These are phyloP conservation scores for Perca flavescens DNA, from an alignment of 2,113 vertebrate genomes.

Conservation along the genomic window DNA sequence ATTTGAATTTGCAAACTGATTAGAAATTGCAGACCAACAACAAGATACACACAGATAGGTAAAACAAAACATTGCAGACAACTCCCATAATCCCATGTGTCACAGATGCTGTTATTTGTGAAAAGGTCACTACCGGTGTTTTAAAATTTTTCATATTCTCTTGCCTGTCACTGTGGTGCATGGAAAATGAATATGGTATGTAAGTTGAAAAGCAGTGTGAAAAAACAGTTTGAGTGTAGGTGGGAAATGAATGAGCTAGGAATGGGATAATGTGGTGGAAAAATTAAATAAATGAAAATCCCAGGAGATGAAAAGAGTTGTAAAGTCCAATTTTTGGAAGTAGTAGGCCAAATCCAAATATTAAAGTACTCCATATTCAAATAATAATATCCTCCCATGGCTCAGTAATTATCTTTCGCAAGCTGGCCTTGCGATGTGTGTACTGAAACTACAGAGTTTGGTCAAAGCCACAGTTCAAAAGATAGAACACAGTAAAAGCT, in stretches of 20 bases:
- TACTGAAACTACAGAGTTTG: slow-evolving; percentile 26
- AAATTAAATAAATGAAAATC: slow-evolving; percentile 1
- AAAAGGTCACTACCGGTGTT: background rate
- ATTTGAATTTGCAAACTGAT: background rate
- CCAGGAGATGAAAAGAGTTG: background rate
- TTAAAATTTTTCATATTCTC: background rate
- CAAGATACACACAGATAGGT: background rate
- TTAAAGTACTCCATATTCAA: background rate
- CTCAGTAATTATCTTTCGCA: slow-evolving; percentile 27
- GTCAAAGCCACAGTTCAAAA: slow-evolving; percentile 23
- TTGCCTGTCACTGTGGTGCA: slow-evolving; percentile 2
- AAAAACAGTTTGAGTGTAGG: background rate
- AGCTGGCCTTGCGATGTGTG: slow-evolving; percentile 3
- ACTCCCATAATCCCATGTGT: slow-evolving; percentile 13
- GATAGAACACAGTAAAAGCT: slow-evolving; percentile 26
- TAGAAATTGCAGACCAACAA: background rate
- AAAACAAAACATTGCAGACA: background rate
- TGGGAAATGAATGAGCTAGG: slow-evolving; percentile 27
- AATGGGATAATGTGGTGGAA: background rate
- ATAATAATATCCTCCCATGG: background rate
- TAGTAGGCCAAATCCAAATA: slow-evolving; percentile 1
- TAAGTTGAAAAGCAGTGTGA: slow-evolving; percentile 11
- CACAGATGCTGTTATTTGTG: background rate
- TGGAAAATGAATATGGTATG: slow-evolving; percentile 41
- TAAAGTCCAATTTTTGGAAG: slow-evolving; percentile 2